phyloP scores from a whole-genome alignment of 2,113 vertebrate species.

The Elaphurus davidianus region DNA sequence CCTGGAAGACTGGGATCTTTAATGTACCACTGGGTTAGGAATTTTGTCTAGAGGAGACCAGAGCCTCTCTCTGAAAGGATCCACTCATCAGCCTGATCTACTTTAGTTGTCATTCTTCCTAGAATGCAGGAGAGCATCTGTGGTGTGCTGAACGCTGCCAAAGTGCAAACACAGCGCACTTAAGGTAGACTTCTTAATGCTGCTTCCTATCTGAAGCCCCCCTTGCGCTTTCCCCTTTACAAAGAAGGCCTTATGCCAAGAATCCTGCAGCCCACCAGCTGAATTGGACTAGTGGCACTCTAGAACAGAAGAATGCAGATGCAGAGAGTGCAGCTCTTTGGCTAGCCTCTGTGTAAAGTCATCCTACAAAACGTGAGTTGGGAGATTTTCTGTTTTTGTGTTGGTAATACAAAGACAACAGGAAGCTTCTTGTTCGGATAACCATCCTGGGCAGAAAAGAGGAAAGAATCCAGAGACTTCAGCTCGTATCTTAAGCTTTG shows the following conservation, averaged over 20 bases:
- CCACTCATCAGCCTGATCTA: background rate
- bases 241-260: constrained; percentile 38
- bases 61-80: constrained; percentile 2
- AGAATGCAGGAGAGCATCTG: background rate
- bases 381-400: background rate
- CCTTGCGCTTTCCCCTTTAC: background rate
- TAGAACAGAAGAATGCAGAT: background rate
- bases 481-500: background rate
- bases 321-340: background rate
- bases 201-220: background rate
- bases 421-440: background rate
- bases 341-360: background rate
- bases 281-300: background rate
- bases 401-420: background rate
- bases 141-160: background rate
- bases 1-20: background rate
- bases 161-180: background rate
- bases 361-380: background rate
- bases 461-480: background rate
- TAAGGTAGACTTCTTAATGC: background rate
- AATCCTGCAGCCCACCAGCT: background rate
- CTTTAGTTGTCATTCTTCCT: background rate
- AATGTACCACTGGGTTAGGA: background rate
- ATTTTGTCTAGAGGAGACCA: background rate
- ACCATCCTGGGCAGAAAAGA: background rate